phyloP scores from a whole-genome alignment of 2,113 vertebrate species.

The Theristicus caerulescens region DNA sequence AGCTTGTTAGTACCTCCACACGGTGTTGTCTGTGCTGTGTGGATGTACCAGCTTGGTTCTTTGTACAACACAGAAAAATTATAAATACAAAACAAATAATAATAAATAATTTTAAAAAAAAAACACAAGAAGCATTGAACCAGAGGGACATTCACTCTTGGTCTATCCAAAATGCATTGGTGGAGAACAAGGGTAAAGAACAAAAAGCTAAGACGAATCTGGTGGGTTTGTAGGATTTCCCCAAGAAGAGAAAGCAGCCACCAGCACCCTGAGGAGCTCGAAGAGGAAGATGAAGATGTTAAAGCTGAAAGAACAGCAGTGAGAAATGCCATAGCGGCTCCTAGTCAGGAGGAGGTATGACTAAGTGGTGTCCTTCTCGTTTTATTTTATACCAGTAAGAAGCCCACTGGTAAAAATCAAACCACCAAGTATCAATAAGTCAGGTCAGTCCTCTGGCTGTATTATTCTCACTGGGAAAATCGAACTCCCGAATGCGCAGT shows the following conservation, averaged over 20 bases:
- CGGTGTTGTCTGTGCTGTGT: not conserved
- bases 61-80: not conserved
- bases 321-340: slow-evolving; percentile 71
- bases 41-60: not conserved
- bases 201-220: not conserved
- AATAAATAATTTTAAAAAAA: not conserved
- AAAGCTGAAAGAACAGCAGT: slow-evolving; percentile 81
- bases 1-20: not conserved
- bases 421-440: no score
- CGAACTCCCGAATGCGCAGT: no score
- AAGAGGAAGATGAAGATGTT: slow-evolving; percentile 88
- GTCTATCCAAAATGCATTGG: not conserved
- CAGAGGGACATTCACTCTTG: not conserved
- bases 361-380: no score
- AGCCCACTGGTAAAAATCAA: not conserved
- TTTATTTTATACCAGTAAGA: not conserved
- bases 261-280: slow-evolving; percentile 73
- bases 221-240: slow-evolving; percentile 29
- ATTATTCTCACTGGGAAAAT: not conserved
- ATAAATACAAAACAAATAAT: not conserved
- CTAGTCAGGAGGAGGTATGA: slow-evolving; percentile 77
- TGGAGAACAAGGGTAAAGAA: not conserved
- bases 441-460: not conserved
- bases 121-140: not conserved
- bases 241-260: slow-evolving; percentile 60